Base-by-base conservation (phyloP, 2,888 invertebrate species). In the Prenolepis imparis region DNA sequence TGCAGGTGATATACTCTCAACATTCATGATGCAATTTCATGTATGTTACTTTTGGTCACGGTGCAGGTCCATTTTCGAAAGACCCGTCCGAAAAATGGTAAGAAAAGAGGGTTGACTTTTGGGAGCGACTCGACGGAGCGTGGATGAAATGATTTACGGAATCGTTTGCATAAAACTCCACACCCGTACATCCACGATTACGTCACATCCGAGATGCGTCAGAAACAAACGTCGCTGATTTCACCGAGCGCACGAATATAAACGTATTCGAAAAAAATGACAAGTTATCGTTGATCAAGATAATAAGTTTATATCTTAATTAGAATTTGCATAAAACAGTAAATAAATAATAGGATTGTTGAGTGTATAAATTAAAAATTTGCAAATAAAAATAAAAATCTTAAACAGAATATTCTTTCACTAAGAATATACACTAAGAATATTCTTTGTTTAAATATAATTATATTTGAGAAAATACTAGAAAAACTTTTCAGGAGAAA, bases 111-210 rank as follows among this genome's bases (percentile, higher is more conserved):
- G 39, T 61, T 67, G 77, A 61, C 82, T 83, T 77, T 83, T 61
- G 59, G 77, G 77, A 64, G 77, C 67, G 68, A 48, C 39, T 67
- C 78, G 48, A 77, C 68, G 44, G 67, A 67, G 67, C 78, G 61
- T 83, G 77, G 57, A 82, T 48, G 61, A 75, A 68, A 77, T 83
- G 77, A 77, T 77, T 67, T 83, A 83, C 67, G 67, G 36, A 61
- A 77, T 84, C 82, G 57, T 72, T 84, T 82, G 77, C 84, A 84
- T 84, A 77, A 82, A 82, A 75, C 11, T 75, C 68, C 63, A 67
- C 52, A 32, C 57, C 61, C 82, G 61, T 63, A 61, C 75, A 75
- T 82, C 52, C 72, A 77, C 59, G 12, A 82, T 84, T 84, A 75
- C 77, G 74, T 84, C 82, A 82, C 18, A 68, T 68, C 32, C 32